phyloP scores from a whole-genome alignment of 2,113 vertebrate genomes.

The Ceyx melanurus region DNA sequence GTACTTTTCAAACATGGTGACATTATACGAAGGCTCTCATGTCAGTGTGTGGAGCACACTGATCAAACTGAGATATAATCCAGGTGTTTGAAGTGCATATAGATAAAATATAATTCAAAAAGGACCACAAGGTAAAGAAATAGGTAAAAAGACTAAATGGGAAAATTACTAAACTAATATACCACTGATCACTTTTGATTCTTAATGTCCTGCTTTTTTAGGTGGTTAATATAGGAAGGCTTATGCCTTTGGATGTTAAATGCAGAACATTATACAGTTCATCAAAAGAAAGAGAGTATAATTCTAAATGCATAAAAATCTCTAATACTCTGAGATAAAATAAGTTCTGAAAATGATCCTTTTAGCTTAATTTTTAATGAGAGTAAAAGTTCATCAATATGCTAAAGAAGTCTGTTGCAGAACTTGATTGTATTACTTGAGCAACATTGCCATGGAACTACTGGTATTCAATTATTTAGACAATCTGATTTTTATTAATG shows the following conservation, averaged over 20 bases:
- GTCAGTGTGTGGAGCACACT: neutral
- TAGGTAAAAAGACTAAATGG: neutral
- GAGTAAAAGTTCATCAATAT: neutral
- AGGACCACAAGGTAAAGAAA: neutral
- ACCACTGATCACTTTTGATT: neutral
- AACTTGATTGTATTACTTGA: neutral
- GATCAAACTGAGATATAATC: neutral
- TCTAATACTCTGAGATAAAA: neutral
- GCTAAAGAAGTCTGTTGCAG: neutral
- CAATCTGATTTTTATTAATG: slow-evolving; percentile 1
- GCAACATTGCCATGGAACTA: neutral
- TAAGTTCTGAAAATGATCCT: slow-evolving; percentile 1
- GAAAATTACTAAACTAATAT: neutral
- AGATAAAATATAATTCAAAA: neutral
- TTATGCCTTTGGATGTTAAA: slow-evolving; percentile 1
- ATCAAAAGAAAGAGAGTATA: neutral
- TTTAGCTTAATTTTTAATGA: neutral
- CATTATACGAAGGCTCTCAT: neutral
- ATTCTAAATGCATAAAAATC: neutral
- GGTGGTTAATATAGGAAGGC: neutral
- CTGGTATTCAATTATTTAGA: neutral
- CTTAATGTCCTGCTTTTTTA: neutral
- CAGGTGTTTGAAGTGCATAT: neutral
- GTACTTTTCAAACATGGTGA: neutral
- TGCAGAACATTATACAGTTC: neutral